Base-by-base conservation (phyloP, 2,888 invertebrate genomes). In the Aporophyla lueneburgensis region DNA sequence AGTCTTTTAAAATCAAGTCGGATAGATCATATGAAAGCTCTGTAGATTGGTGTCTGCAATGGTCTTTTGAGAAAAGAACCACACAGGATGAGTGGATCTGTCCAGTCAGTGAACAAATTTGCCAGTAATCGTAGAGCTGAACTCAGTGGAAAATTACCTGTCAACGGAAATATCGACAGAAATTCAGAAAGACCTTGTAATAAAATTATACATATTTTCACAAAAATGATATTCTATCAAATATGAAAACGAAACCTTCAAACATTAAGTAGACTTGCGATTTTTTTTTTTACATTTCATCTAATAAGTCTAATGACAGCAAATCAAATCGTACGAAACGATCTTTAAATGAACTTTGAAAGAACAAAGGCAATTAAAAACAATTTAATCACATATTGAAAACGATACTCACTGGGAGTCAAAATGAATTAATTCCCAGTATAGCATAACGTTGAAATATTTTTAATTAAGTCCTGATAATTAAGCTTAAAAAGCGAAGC, bases 401-500 rank as follows among this genome's bases (percentile, higher is more conserved):
- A 76, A 72, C 0, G 16, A 14, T 5, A 54, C 19, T 33, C n/a
- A 7, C 21, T 33, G 46, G 16, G 14, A 51, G 33, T 53, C 66
- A 24, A 78, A 65, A 65, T 62, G 16, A 63, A 74, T 70, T 71
- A 0, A 56, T 58, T n/a, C 43, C 0, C 19, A 40, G 19, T 46
- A 63, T 53, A 78, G 40, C 16, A 51, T 19, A 14, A 51, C 21
- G 49, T 56, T 69, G 21, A 71, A 61, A 74, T 61, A 68, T 69
- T 73, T 85, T 75, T 65, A 82, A 82, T 84, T 71, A 75, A 78
- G 58, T 59, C 5, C 54, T 16, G 43, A 43, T 74, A 74, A 84
- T 75, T 56, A 84, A 68, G 72, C 56, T 74, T 71, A 58, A 77
- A 81, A 71, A 67, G 46, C 33, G 27, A 69, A 61, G 12, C 33